Percentiles rank a stretch among this genome's conserved stretches.
phyloP scores from a whole-genome alignment of 2,888 invertebrate species.

The Melangyna quadrimaculata region DNA sequence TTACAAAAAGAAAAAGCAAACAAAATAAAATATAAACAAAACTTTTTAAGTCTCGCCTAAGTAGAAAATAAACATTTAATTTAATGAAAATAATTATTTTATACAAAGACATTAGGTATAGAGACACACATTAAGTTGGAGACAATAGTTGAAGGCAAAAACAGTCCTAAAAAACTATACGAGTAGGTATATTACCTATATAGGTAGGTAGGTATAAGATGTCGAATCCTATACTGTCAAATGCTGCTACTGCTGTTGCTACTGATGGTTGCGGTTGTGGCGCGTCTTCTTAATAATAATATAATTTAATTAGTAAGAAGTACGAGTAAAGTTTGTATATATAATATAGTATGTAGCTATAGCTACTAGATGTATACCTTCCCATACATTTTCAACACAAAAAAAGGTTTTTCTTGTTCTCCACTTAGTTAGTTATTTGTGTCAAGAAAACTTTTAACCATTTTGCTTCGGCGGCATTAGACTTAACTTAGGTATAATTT shows the following conservation, averaged over 20 bases:
- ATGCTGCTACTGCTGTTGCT: neutral
- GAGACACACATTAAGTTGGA: neutral
- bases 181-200: too few species aligned
- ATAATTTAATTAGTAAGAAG: slow-evolving; percentile 67
- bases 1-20: neutral
- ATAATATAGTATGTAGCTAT: neutral
- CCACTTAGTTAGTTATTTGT: slow-evolving; percentile 45
- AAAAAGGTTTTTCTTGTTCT: slow-evolving; percentile 40
- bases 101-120: neutral
- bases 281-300: slow-evolving; percentile 28
- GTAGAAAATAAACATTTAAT: slow-evolving; percentile 41
- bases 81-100: slow-evolving; percentile 33
- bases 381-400: neutral
- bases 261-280: neutral
- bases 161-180: neutral
- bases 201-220: neutral
- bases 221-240: slow-evolving; percentile 7
- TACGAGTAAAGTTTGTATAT: neutral
- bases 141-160: neutral
- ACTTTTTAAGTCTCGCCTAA: neutral
- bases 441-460: slow-evolving; percentile 63
- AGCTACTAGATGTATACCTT: neutral
- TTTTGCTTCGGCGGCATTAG: neutral
- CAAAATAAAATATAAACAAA: too few species aligned
- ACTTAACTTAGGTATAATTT: slow-evolving; percentile 42